Conservation (phyloP, 2,797 vertebrate species). For the Acrossocheilus wenchowensis region DNA sequence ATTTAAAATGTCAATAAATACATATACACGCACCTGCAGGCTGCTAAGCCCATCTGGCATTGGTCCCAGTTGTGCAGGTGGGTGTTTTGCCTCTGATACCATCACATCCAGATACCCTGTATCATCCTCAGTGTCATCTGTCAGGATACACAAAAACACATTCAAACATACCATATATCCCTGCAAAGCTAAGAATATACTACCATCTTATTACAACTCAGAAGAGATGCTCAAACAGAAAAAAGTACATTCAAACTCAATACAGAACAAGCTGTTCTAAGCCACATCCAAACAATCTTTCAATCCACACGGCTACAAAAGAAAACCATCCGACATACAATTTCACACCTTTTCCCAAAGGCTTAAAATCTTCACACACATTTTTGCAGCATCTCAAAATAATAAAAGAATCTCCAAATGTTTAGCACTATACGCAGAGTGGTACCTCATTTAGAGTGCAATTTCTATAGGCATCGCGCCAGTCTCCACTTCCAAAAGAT, state of each 20-base stretch:
- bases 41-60: constrained; percentile 92
- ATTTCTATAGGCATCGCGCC: constrained; percentile 49
- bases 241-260: constrained; percentile 49
- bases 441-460: constrained; percentile 6
- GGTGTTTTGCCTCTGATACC: constrained; percentile 86
- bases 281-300: constrained; percentile 31
- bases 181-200: constrained; percentile 20
- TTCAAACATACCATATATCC: constrained; percentile 11
- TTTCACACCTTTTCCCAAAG: constrained; percentile 63
- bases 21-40: constrained; percentile 83
- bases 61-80: constrained; percentile 87
- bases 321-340: constrained; percentile 14
- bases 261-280: constrained; percentile 38
- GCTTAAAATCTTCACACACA: constrained; percentile 15
- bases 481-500: constrained; percentile 64
- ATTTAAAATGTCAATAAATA: constrained; percentile 32
- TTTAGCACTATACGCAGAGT: constrained; percentile 57
- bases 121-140: constrained; percentile 80
- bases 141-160: constrained; percentile 15
- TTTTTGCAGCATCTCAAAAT: constrained; percentile 64
- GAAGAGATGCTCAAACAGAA: constrained; percentile 5
- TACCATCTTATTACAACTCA: constrained; percentile 11
- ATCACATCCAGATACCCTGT: constrained; percentile 82
- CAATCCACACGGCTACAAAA: constrained; percentile 9
- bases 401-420: constrained; percentile 64